Percentiles rank a stretch among this genome's conserved stretches.
These are phyloP conservation scores for Hirtodrosophila alboralis DNA, from an alignment of 2,888 invertebrate genomes.

Conservation along the genomic window DNA sequence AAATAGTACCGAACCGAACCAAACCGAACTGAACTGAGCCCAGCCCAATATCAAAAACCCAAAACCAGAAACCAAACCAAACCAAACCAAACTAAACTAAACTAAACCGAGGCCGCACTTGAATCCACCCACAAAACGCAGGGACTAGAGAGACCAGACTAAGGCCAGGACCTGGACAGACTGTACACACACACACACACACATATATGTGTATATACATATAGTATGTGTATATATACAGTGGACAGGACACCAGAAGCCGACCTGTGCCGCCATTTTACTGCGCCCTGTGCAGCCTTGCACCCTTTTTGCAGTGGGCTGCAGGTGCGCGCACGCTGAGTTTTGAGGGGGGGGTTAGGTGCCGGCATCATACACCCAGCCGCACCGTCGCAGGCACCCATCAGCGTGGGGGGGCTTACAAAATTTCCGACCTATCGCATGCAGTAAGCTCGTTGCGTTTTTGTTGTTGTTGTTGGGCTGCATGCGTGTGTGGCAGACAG, in stretches of 20 bases:
- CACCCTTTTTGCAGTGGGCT: slow-evolving; percentile 54
- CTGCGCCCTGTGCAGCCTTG: slow-evolving; percentile 63
- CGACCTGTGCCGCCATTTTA: slow-evolving; percentile 69
- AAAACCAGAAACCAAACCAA: slow-evolving; percentile 16
- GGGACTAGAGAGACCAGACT: slow-evolving; percentile 17
- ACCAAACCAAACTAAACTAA: slow-evolving; percentile 32
- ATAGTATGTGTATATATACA: not conserved
- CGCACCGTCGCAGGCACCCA: slow-evolving; percentile 4
- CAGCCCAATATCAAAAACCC: slow-evolving; percentile 17
- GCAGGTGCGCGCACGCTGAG: slow-evolving; percentile 44
- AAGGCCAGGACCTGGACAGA: slow-evolving; percentile 29
- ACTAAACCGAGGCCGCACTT: slow-evolving; percentile 37
- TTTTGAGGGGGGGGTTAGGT: slow-evolving; percentile 1
- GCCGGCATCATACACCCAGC: slow-evolving; percentile 2
- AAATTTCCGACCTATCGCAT: slow-evolving; percentile 78
- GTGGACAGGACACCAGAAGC: slow-evolving; percentile 33
- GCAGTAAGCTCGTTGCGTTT: slow-evolving; percentile 69
- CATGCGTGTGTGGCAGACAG: slow-evolving; percentile 56
- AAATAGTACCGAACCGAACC: slow-evolving; percentile 17
- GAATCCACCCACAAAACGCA: slow-evolving; percentile 29
- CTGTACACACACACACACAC: slow-evolving; percentile 11
- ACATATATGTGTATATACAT: slow-evolving; percentile 4
- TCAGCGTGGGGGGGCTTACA: slow-evolving; percentile 45
- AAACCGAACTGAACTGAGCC: slow-evolving; percentile 13
- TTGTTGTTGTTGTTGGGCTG: slow-evolving; percentile 42